Base-by-base conservation (phyloP, 2,888 invertebrate species). In the Calameuta pallipes region DNA sequence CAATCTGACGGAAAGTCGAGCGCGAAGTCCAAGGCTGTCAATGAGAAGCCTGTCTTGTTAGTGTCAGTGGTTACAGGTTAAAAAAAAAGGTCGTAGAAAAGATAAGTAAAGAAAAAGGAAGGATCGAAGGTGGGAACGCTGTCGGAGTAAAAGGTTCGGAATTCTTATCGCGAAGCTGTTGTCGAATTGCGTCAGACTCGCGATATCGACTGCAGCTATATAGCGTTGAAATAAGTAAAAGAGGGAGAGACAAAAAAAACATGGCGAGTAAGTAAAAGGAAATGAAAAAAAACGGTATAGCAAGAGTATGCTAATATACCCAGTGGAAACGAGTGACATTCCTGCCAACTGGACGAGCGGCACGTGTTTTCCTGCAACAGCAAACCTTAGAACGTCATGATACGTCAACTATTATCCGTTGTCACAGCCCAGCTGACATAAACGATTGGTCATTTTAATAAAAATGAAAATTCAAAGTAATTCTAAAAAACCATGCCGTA, bases 201-300 rank as follows among this genome's bases (percentile, higher is more conserved):
- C 56, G 23, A 56, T 56, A 56, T 56, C 56, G 23, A 56, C 56
- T 56, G 23, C 0, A 56, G 56, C 9, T 23, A 56, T 56, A 23
- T 56, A 56, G 2, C 56, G 56, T 56, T 56, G 56, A 56, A 56
- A 56, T 9, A 56, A 56, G 23, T 56, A 56, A 56, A 56, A 56
- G 74, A 71, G 12, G n/a, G 34, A 12, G 79, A 73, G 73, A 78
- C 75, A 74, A 74, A 69, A 78, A 74, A 79, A 76, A 79, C 79
- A 23, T 9, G 23, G 23, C 23, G 9, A 23, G 56, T 23, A 23
- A 56, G 23, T 23, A 23, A 56, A 9, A 56, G 56, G 15, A 56
- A 56, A 56, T 56, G 56, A 23, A 56, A 56, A 56, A 41, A 56
- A 41, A 41, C n/a, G 56, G 4, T 23, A 56, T 9, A 23, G 56